Conservation (phyloP, 2,888 invertebrate species). For the Andrena hattorfiana region DNA sequence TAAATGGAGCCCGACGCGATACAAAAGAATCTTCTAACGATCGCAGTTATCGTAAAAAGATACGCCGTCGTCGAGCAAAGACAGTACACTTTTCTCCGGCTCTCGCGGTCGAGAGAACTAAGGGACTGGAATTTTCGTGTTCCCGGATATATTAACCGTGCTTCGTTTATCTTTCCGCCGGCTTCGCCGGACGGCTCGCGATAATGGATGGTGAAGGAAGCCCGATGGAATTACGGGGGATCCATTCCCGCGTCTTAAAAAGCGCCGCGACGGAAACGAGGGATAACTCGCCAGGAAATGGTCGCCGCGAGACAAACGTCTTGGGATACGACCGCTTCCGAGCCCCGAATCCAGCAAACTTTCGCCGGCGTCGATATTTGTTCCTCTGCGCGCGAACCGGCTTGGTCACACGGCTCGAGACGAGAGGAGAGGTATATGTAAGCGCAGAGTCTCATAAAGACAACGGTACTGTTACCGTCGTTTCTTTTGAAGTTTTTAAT, state of each 20-base stretch:
- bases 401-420: neutral
- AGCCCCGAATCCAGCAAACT: neutral
- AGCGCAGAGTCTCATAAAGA: constrained; percentile 32
- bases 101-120: constrained; percentile 23
- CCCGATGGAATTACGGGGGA: constrained; percentile 32
- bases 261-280: neutral
- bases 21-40: constrained; percentile 15
- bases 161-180: constrained; percentile 51
- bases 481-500: constrained; percentile 43
- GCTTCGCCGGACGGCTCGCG: constrained; percentile 29
- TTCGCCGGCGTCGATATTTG: neutral
- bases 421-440: constrained; percentile 10
- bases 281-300: constrained; percentile 3
- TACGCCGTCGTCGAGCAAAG: constrained; percentile 32
- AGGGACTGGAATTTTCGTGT: constrained; percentile 50
- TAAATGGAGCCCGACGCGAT: constrained; percentile 1
- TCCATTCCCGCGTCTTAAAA: constrained; percentile 31
- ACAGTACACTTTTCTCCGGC: constrained; percentile 38
- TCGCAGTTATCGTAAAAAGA: constrained; percentile 36
- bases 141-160: constrained; percentile 48
- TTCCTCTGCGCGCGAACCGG: constrained; percentile 3
- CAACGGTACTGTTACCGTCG: constrained; percentile 17
- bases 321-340: neutral
- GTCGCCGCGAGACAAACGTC: neutral
- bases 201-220: constrained; percentile 43